phyloP scores from a whole-genome alignment of 2,113 vertebrate species.

The Myrmophylax atrothorax region DNA sequence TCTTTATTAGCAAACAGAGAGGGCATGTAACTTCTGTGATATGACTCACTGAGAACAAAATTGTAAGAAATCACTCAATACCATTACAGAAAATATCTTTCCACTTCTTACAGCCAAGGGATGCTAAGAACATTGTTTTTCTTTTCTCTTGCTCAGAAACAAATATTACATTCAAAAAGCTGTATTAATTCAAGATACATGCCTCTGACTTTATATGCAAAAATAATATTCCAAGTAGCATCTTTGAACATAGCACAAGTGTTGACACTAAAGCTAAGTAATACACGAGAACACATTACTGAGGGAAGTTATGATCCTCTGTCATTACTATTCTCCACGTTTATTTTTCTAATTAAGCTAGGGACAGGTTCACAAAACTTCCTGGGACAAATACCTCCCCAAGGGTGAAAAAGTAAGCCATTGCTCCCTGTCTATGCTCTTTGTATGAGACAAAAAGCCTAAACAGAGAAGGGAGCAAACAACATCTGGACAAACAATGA shows the following conservation, averaged over 20 bases:
- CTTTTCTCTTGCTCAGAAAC: not conserved
- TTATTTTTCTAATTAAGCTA: not conserved
- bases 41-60: conserved; percentile 27
- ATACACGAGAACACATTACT: not conserved
- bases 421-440: not conserved
- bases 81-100: not conserved
- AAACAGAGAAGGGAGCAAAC: not conserved
- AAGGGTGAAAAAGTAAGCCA: not conserved
- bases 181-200: not conserved
- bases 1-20: not conserved
- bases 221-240: not conserved
- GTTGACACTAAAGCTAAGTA: not conserved
- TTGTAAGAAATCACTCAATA: not conserved
- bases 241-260: not conserved
- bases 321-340: not conserved
- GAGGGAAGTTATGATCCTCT: not conserved
- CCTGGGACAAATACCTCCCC: not conserved
- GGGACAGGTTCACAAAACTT: not conserved
- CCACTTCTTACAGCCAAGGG: not conserved
- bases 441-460: not conserved
- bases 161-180: not conserved
- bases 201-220: not conserved
- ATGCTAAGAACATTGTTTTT: not conserved
- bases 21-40: not conserved
- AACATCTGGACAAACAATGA: not conserved